Base-by-base conservation (phyloP, 2,797 vertebrate genomes). In the Molossus molossus region DNA sequence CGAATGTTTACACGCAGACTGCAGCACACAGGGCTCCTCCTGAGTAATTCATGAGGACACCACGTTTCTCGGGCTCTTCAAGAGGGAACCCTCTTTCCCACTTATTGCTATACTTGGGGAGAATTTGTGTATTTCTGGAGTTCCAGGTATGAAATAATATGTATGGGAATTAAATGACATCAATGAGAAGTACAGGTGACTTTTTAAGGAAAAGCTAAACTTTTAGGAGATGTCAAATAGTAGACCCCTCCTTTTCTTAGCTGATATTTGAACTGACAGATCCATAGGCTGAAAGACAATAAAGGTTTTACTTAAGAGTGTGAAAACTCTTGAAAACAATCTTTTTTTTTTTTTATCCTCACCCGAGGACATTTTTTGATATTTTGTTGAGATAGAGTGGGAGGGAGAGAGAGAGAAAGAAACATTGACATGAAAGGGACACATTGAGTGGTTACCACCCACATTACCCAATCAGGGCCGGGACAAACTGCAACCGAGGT, bases 241-340 rank as follows among this genome's bases (percentile, higher is more conserved):
- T 45, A 77, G 94, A 13, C 29, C 2, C 0, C 11, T 73, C 29
- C 57, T 87, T 3, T 9, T 25, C 0, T 1, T 27, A 64, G 25
- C 64, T 67, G 45, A 94, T 76, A 87, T 84, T 53, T 27, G 13
- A 64, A 76, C 23, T 2, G 67, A 90, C 33, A 87, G 29, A 91
- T 40, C 87, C 27, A 53, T 15, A 84, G 57, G 48, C 88, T 97
- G 55, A 77, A 94, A 94, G 89, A 86, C n/a, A 96, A 0, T 4
- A 95, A 87, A 91, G 57, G 67, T 94, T 80, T 94, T 79, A 18
- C 15, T 57, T 88, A 20, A 33, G 0, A 72, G 21, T 76, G 15
- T 73, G 80, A 90, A 89, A 87, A 33, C 15, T 64, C 27, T 96
- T 58, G 20, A 57, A 77, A 67, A 33, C 33, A 33, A 33, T 33